A percentile compares a stretch with the other conserved stretches of the same genome.
Conservation (phyloP, 2,888 invertebrate species). For the Dastarcus helophoroides region DNA sequence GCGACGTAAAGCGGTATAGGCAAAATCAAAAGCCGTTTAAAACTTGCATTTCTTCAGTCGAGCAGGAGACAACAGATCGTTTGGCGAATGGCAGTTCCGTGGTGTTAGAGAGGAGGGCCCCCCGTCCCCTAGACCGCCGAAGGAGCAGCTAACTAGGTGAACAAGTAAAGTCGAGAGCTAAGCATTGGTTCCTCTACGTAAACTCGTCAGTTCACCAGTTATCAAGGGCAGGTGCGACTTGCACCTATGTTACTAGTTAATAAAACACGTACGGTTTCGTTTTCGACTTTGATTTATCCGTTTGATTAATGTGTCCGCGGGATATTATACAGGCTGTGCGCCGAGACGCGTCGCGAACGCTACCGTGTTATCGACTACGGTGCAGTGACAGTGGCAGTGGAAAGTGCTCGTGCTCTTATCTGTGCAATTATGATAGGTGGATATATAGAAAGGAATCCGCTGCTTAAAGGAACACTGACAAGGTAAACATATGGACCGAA, state of each 20-base stretch:
- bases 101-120: slow-evolving; percentile 14
- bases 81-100: slow-evolving; percentile 10
- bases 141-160: slow-evolving; percentile 27
- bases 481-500: slow-evolving; percentile 37
- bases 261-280: too few relatives aligned
- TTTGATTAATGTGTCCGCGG: not conserved
- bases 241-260: slow-evolving; percentile 7
- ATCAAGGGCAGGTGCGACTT: slow-evolving; percentile 29
- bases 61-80: slow-evolving; percentile 4
- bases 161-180: slow-evolving; percentile 19
- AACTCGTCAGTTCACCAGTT: slow-evolving; percentile 27
- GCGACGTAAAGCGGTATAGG: too few relatives aligned
- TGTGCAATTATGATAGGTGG: slow-evolving; percentile 36
- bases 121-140: too few relatives aligned
- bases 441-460: slow-evolving; percentile 47
- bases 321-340: slow-evolving; percentile 3
- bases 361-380: slow-evolving; percentile 7
- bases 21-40: too few relatives aligned
- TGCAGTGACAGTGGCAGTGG: slow-evolving; percentile 1
- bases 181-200: slow-evolving; percentile 11
- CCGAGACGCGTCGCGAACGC: slow-evolving; percentile 1
- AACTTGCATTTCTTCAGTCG: too few relatives aligned
- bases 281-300: too few relatives aligned
- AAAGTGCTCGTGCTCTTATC: slow-evolving; percentile 1
- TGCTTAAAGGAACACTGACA: slow-evolving; percentile 47